Conservation (phyloP, 1,140 invertebrate species). For the Nixonia krombeini region DNA sequence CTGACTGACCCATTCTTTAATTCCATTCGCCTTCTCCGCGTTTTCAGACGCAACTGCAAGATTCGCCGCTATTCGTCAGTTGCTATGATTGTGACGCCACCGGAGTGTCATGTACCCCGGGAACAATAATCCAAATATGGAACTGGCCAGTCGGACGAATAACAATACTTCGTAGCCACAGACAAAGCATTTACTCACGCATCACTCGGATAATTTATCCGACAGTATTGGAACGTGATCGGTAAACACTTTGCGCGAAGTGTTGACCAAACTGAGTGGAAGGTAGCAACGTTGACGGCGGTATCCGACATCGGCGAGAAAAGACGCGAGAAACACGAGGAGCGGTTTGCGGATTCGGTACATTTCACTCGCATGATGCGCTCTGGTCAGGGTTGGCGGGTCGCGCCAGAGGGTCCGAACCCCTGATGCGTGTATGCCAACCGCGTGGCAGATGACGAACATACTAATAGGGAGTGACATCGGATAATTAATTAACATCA, state of each 20-base stretch:
- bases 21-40: conserved; percentile 49
- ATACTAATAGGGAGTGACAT: conserved; percentile 59
- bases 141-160: conserved; percentile 35
- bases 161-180: too few relatives aligned
- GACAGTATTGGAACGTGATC: too few relatives aligned
- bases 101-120: conserved; percentile 41
- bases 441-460: conserved; percentile 55
- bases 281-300: too few relatives aligned
- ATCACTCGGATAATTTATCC: too few relatives aligned
- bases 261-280: too few relatives aligned
- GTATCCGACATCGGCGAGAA: too few relatives aligned
- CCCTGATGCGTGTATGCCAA: conserved; percentile 14
- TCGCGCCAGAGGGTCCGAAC: neutral
- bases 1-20: conserved; percentile 50
- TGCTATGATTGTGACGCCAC: conserved; percentile 39
- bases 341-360: too few relatives aligned
- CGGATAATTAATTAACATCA: conserved; percentile 63
- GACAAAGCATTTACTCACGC: too few relatives aligned
- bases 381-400: too few relatives aligned
- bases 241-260: too few relatives aligned
- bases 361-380: too few relatives aligned
- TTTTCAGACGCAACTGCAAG: conserved; percentile 49
- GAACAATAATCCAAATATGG: conserved; percentile 48
- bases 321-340: too few relatives aligned
- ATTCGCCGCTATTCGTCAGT: conserved; percentile 48